These are phyloP conservation scores for Spisula subtruncata DNA, from an alignment of 2,888 invertebrate species.

Conservation along the genomic window DNA sequence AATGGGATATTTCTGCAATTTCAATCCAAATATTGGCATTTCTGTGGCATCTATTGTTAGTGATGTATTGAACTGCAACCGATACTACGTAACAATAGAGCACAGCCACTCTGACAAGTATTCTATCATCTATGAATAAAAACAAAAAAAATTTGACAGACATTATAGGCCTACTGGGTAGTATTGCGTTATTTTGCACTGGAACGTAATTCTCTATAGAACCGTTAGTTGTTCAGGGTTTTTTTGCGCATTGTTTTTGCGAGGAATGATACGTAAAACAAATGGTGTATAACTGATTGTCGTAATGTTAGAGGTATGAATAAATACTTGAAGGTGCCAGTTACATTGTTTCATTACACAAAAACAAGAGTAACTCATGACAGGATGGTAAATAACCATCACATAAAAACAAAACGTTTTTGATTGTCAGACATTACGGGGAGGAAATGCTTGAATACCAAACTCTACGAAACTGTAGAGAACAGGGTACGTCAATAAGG, in stretches of 20 bases:
- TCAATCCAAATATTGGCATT: slow-evolving; percentile 3
- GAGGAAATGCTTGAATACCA: not conserved
- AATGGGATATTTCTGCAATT: not conserved
- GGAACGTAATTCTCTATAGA: not conserved
- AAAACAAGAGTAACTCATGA: not conserved
- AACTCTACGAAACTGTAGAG: too few relatives aligned
- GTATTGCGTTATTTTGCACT: not conserved
- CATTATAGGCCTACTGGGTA: too few relatives aligned
- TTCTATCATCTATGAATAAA: too few relatives aligned
- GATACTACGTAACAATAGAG: not conserved
- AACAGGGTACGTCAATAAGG: too few relatives aligned
- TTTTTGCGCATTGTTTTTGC: too few relatives aligned
- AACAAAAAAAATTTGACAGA: not conserved
- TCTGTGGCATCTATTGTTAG: not conserved
- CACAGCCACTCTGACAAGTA: not conserved
- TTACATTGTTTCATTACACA: slow-evolving; percentile 15
- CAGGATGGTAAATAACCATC: not conserved
- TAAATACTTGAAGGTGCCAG: not conserved
- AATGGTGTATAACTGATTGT: slow-evolving; percentile 7
- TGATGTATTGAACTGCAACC: not conserved
- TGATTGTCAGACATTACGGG: not conserved
- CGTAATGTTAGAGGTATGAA: not conserved
- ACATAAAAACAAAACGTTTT: not conserved
- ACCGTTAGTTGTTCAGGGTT: not conserved
- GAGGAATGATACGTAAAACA: not conserved